Evolutionary conservation across 2,113 vertebrate species (phyloP).

Genomic region (Herpetotheres cachinnans): DNA sequence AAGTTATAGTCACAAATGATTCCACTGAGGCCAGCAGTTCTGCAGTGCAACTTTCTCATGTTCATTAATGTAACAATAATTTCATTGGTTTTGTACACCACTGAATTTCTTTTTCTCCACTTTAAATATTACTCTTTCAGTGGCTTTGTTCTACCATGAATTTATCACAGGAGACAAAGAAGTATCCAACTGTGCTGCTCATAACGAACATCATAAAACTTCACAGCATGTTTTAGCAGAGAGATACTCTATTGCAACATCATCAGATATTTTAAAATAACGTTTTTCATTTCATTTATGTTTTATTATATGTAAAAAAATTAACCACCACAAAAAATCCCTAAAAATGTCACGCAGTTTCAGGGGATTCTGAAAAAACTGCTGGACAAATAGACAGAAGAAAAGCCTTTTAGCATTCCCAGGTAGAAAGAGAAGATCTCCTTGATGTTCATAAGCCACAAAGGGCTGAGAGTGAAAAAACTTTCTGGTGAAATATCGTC

Average conservation of each 20-base stretch:
- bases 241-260: background rate
- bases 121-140: background rate
- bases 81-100: background rate
- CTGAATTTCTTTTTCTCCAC: background rate
- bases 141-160: background rate
- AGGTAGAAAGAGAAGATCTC: background rate
- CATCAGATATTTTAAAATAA: background rate
- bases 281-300: background rate
- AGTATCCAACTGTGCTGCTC: background rate
- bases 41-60: background rate
- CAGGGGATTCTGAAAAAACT: background rate
- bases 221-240: background rate
- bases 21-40: background rate
- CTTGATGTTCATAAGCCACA: background rate
- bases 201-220: background rate
- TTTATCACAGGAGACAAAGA: background rate
- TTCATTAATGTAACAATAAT: background rate
- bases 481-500: background rate
- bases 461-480: background rate
- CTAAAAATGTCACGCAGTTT: background rate
- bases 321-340: background rate
- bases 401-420: background rate
- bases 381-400: background rate
- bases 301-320: background rate
- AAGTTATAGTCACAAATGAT: background rate